Conservation (phyloP, 2,888 invertebrate genomes). For the Incurvaria masculella region DNA sequence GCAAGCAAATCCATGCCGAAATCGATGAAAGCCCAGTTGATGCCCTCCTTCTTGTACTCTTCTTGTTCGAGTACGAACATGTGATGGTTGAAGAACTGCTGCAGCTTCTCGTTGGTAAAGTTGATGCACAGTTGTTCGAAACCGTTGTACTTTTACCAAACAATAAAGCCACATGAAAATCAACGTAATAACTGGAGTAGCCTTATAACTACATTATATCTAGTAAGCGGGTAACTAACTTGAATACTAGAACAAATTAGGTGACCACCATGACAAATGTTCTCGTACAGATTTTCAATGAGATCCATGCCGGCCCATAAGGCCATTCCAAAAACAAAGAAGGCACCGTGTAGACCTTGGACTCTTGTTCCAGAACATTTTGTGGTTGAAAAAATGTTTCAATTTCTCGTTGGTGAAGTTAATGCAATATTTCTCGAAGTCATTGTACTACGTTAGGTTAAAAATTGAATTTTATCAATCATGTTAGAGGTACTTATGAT, state of each 20-base stretch:
- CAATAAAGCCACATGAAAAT: slow-evolving; percentile 33
- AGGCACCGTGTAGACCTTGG: slow-evolving; percentile 97
- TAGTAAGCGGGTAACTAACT: no score
- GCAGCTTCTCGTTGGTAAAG: slow-evolving; percentile 97
- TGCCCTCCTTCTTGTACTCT: slow-evolving; percentile 92
- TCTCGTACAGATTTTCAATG: slow-evolving; percentile 75
- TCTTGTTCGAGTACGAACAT: slow-evolving; percentile 98
- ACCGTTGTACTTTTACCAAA: slow-evolving; percentile 76
- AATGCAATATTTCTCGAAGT: slow-evolving; percentile 99
- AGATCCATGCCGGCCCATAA: slow-evolving; percentile 97
- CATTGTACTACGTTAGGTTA: slow-evolving; percentile 77
- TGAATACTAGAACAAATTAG: no score
- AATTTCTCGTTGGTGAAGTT: slow-evolving; percentile 99
- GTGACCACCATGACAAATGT: not conserved
- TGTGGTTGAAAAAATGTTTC: slow-evolving; percentile 99
- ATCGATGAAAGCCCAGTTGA: slow-evolving; percentile 95
- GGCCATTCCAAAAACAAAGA: slow-evolving; percentile 99
- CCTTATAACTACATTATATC: no score
- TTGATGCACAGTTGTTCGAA: slow-evolving; percentile 99
- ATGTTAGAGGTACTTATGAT: no score
- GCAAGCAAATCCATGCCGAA: slow-evolving; percentile 96
- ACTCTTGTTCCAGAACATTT: slow-evolving; percentile 99
- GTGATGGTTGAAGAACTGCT: slow-evolving; percentile 98
- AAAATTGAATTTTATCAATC: slow-evolving; percentile 34
- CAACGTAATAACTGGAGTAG: no score